Evolutionary conservation across 2,113 vertebrate genomes (phyloP), one percentile per base, ranked within the genome.

Genomic region (Leucosticte australis): DNA sequence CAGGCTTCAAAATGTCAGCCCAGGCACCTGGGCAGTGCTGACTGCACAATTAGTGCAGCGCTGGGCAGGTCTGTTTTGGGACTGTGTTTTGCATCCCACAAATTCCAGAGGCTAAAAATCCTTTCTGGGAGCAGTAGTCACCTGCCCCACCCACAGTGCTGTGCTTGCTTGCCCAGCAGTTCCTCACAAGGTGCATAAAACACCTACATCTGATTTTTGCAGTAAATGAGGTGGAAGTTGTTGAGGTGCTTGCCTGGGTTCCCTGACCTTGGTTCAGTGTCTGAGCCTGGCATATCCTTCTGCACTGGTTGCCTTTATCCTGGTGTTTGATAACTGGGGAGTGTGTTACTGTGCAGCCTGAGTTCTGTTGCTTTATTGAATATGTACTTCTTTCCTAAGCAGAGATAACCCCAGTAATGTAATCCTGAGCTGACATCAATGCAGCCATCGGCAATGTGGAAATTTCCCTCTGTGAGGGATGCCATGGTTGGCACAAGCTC

Each of bases 141-240:
- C 68, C 22, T 35, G 33, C 30, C 70, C 10, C 8, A 39, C 59
- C 24, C 50, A 21, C 16, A 37, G 41, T 0, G 0, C 41, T 1
- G 2, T 5, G 14, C 41, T 15, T 37, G 37, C 41, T 64, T 2
- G 1, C 41, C 42, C 33, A 0, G 0, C 35, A 28, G 46, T 4
- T 55, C 53, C 35, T 80, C 7, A 7, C 8, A 2, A 74, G 30
- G 57, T 44, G 31, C 35, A 6, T 12, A 17, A 50, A 76, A 65
- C 11, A 30, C 26, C 22, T 26, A 8, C 30, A 1, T 28, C 50
- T 78, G 14, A 21, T 73, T 89, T 78, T 74, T 70, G 13, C 3
- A 74, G 68, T 16, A 50, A 52, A 35, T 62, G 13, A 41, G 49
- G 56, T 75, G 23, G 41, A 64, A 65, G 68, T n/a, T 77, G 47